Evolutionary conservation across 2,113 vertebrate species (phyloP).

Genomic region (Spilogale gracilis): DNA sequence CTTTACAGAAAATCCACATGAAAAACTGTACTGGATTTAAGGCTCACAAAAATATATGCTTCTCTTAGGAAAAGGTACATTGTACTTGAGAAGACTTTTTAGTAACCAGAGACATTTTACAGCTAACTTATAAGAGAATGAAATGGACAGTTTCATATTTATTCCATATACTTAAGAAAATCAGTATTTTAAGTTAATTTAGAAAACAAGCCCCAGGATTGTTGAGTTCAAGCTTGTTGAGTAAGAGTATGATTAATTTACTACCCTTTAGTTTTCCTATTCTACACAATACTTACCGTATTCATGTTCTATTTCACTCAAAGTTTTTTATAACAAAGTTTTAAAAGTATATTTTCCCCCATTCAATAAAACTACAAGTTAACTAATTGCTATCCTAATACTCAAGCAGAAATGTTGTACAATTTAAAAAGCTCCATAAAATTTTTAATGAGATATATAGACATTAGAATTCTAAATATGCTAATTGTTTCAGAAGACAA

Average conservation of each 20-base stretch:
- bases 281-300: neutral
- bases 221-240: neutral
- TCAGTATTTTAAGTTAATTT: constrained; percentile 33
- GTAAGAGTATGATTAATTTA: neutral
- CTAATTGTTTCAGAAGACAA: constrained; percentile 18
- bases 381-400: neutral
- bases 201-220: constrained; percentile 1
- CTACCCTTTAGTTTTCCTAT: neutral
- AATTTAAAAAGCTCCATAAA: constrained; percentile 31
- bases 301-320: neutral
- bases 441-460: neutral
- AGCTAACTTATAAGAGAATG: constrained; percentile 31
- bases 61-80: constrained; percentile 48
- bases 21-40: constrained; percentile 27
- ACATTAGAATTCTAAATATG: constrained; percentile 43
- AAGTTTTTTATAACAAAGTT: neutral
- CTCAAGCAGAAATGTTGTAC: neutral
- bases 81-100: constrained; percentile 18
- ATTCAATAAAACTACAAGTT: neutral
- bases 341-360: neutral
- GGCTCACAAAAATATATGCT: constrained; percentile 41
- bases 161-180: constrained; percentile 48
- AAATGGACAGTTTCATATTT: constrained; percentile 1
- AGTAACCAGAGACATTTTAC: constrained; percentile 16
- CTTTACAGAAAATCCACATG: constrained; percentile 29